Evolutionary conservation across 1,140 invertebrate species (phyloP), one percentile per base, ranked within the genome.

Genomic region (Polypedilum vanderplanki): DNA sequence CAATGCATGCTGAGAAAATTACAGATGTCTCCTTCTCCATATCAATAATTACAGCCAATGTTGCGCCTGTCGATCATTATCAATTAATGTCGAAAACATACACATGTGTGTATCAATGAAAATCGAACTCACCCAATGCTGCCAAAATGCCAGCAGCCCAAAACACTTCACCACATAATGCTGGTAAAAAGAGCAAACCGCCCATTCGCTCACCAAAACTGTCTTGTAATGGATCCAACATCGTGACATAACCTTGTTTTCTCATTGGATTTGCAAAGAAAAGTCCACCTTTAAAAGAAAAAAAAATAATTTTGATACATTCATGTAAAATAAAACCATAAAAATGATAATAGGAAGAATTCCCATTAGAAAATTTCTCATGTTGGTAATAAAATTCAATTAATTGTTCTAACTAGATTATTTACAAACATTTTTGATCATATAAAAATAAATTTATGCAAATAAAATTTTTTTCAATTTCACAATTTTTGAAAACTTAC

Each of bases 241-340:
- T 99, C 8, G 98, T 99, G 65, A 99, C 91, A 85, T 99, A 99
- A 74, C 96, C 97, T 84, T 98, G 93, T 82, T 93, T 88, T 77
- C 98, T 87, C 97, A 99, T 99, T 78, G 94, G 94, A 83, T 95
- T 96, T 74, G 97, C 97, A 85, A 99, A 99, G 83, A 99, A 97
- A 78, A 98, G 89, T 17, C 97, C 98, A 79, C 97, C 96, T 96
- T 81, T 46, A 77, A 77, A 41, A 75, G 40, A 76, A 75, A 20
- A 67, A 40, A 20, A 76, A 74, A 20, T 33, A 1, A 41, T 65
- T 41, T 10, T 3, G 5, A 33, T 33, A 33, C 1, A 33, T 33
- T 33, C 1, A 33, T 33, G 1, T 33, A 5, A 33, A 33, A 33
- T 33, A 33, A 33, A 1, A 33, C 24, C 24, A 5, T 33, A 33